Percentiles rank a stretch among this genome's conserved stretches.
Conservation (phyloP, 2,797 vertebrate species). For the Tragelaphus oryx region DNA sequence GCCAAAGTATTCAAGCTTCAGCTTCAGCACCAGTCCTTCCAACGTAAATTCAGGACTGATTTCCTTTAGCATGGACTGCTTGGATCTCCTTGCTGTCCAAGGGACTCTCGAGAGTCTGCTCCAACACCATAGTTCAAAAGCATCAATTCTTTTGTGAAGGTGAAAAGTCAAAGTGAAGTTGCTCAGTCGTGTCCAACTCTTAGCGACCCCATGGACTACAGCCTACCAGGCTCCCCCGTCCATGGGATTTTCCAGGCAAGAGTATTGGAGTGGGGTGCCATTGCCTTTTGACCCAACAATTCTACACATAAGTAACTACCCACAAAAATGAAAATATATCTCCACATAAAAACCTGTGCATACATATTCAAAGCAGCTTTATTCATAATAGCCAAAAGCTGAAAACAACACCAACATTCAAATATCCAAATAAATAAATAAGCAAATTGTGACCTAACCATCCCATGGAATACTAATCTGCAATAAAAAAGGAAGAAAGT, state of each 20-base stretch:
- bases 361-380: not conserved
- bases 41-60: not conserved
- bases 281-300: not conserved
- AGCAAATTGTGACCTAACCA: not conserved
- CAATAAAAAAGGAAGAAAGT: not conserved
- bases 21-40: not conserved
- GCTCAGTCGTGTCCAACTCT: too few relatives aligned
- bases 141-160: not conserved
- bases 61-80: not conserved
- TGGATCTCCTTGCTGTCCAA: not conserved
- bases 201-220: too few relatives aligned
- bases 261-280: too few relatives aligned
- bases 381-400: not conserved
- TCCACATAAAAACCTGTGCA: not conserved
- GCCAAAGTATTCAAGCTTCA: not conserved
- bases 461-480: not conserved
- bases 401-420: not conserved
- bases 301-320: not conserved
- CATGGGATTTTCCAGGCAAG: too few relatives aligned
- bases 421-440: not conserved
- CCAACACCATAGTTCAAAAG: not conserved
- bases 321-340: not conserved
- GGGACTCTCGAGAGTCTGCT: not conserved
- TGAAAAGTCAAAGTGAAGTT: too few relatives aligned
- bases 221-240: too few relatives aligned